Percentiles rank a stretch among this genome's conserved stretches.
These are phyloP conservation scores for Holothuria glaberrima DNA, from an alignment of 35 echinoderm and acorn worm genomes.

Conservation along the genomic window DNA sequence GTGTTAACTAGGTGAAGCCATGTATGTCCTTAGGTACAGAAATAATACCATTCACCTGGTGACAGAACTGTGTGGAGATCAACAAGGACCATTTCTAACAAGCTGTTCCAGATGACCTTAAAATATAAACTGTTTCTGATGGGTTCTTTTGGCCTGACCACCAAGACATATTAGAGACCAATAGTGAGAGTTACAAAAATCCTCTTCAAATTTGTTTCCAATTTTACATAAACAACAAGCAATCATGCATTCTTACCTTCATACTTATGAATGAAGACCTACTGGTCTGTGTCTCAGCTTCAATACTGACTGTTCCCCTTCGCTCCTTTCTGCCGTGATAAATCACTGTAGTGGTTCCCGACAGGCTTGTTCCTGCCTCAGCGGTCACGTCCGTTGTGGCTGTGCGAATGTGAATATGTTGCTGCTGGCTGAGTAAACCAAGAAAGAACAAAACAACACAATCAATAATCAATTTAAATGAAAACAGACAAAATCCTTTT, in stretches of 20 bases:
- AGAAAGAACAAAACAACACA: background rate
- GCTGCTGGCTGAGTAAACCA: constrained; percentile 50
- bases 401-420: constrained; percentile 78
- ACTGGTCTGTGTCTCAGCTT: constrained; percentile 85
- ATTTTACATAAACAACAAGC: background rate
- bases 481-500: too few species aligned
- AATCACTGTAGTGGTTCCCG: constrained; percentile 62
- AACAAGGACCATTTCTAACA: too few species aligned
- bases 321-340: constrained; percentile 73
- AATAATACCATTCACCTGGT: too few species aligned
- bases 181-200: background rate
- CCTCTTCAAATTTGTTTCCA: background rate
- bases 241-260: constrained; percentile 64
- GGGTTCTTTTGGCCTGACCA: too few species aligned
- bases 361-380: constrained; percentile 35
- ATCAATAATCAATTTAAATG: too few species aligned
- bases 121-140: too few species aligned
- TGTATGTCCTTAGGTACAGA: too few species aligned
- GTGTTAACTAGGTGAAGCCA: too few species aligned
- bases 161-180: too few species aligned
- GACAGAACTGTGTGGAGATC: too few species aligned
- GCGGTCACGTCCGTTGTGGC: constrained; percentile 55
- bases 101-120: too few species aligned
- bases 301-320: constrained; percentile 82
- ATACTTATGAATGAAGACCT: constrained; percentile 66